A percentile compares a stretch with the other conserved stretches of the same genome.
These are phyloP conservation scores for Lepilemur septentrionalis DNA, from an alignment of 2,797 vertebrate species.

Conservation along the genomic window DNA sequence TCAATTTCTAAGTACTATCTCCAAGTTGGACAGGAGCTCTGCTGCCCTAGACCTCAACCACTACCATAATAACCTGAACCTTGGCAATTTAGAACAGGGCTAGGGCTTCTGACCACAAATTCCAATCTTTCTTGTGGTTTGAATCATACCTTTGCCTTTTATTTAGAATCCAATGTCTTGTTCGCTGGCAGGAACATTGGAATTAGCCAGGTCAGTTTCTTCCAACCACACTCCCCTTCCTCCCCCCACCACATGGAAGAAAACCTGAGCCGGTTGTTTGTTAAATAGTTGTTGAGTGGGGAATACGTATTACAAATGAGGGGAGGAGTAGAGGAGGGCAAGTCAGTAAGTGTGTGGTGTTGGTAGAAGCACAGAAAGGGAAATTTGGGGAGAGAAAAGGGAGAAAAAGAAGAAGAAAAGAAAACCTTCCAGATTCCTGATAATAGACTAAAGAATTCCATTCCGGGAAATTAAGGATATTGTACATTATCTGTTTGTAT, in stretches of 20 bases:
- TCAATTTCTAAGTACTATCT: constrained; percentile 28
- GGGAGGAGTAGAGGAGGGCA: background rate
- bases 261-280: background rate
- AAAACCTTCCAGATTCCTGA: background rate
- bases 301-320: background rate
- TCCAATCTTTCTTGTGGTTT: background rate
- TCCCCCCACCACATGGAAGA: background rate
- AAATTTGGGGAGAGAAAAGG: background rate
- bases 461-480: constrained; percentile 13
- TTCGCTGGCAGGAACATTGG: background rate
- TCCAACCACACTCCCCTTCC: background rate
- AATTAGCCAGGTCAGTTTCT: background rate
- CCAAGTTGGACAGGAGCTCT: background rate
- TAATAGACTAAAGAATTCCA: background rate
- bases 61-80: background rate
- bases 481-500: background rate
- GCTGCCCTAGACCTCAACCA: background rate
- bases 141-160: background rate
- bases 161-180: constrained; percentile 13
- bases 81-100: background rate
- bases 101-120: background rate
- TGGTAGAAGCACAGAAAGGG: background rate
- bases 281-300: background rate
- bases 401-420: background rate
- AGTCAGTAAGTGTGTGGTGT: background rate